Evolutionary conservation across 2,888 invertebrate species (phyloP).

Genomic region (Oligia fasciuncula): DNA sequence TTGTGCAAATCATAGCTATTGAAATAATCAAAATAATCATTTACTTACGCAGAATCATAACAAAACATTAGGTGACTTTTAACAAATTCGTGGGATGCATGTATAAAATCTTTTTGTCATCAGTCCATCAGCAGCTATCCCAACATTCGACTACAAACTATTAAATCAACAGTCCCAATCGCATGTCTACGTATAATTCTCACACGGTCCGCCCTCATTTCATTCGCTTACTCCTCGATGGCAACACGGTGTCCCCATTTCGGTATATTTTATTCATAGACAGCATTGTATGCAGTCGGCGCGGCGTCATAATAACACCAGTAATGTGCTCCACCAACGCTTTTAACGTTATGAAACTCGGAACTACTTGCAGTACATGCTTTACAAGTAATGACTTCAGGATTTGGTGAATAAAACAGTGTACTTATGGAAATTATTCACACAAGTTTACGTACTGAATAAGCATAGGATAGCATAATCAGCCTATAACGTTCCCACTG

Average conservation of each 20-base stretch:
- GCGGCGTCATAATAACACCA: constrained; percentile 64
- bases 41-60: not conserved
- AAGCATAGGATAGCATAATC: not conserved
- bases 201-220: not conserved
- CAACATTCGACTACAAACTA: not conserved
- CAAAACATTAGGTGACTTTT: not conserved
- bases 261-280: constrained; percentile 78
- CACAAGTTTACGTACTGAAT: not conserved
- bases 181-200: not conserved
- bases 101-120: not conserved
- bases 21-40: not conserved
- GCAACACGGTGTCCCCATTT: constrained; percentile 66
- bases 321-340: constrained; percentile 58
- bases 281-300: constrained; percentile 69
- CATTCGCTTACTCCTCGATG: constrained; percentile 25
- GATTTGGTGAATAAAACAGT: constrained; percentile 37
- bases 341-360: constrained; percentile 66
- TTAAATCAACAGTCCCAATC: not conserved
- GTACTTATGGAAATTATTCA: constrained; percentile 5
- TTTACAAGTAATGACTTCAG: constrained; percentile 30
- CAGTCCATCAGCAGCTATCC: not conserved
- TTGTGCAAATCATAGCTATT: not conserved
- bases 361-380: constrained; percentile 21
- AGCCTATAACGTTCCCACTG: not conserved
- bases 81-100: not conserved